Conservation (phyloP, 2,888 invertebrate genomes). For the Pheosia gnoma region DNA sequence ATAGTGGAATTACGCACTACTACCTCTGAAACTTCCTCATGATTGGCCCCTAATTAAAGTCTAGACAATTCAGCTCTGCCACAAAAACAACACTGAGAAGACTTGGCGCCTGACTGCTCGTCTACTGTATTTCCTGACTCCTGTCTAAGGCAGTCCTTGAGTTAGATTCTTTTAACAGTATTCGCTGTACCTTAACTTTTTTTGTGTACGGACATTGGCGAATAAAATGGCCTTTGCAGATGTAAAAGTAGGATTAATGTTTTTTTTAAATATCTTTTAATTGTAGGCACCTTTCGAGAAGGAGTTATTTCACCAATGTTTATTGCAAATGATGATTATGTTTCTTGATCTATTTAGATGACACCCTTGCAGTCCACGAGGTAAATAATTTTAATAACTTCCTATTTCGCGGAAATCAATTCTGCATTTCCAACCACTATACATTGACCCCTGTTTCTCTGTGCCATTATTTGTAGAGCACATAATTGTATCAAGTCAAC, state of each 20-base stretch:
- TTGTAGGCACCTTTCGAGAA: too few species aligned
- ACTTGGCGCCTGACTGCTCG: background rate
- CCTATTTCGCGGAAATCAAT: background rate
- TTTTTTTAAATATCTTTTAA: too few species aligned
- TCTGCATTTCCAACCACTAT: slow-evolving; percentile 5
- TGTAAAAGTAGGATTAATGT: too few species aligned
- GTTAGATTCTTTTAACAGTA: background rate
- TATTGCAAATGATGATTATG: background rate
- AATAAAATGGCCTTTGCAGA: too few species aligned
- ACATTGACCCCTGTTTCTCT: slow-evolving; percentile 7
- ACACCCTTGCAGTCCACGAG: background rate
- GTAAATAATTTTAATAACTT: background rate
- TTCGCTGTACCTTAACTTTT: too few species aligned
- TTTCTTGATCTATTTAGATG: background rate
- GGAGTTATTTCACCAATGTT: too few species aligned
- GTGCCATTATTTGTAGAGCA: background rate
- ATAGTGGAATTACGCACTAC: background rate
- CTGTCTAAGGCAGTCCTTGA: background rate
- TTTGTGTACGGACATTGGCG: too few species aligned
- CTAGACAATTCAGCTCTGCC: background rate
- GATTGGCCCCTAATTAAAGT: background rate
- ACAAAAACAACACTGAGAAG: background rate
- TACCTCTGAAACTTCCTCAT: background rate
- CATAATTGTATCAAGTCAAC: background rate
- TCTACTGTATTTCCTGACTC: background rate